Percentiles rank a stretch among this genome's conserved stretches.
These are phyloP conservation scores for Ashinkailepas kermadecensis DNA, from an alignment of 2,888 invertebrate genomes.

Conservation along the genomic window DNA sequence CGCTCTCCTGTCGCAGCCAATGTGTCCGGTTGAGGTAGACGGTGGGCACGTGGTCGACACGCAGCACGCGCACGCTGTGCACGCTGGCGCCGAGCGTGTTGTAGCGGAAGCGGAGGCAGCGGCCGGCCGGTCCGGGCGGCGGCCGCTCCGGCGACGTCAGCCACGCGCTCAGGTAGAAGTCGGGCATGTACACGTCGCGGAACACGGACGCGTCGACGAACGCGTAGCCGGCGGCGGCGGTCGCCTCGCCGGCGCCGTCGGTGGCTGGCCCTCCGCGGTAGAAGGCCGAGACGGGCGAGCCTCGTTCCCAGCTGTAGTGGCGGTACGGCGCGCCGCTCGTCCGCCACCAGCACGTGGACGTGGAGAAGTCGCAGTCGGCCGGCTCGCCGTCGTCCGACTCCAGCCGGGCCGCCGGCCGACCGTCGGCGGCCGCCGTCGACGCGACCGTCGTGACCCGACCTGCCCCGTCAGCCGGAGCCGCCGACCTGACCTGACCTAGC, in stretches of 20 bases:
- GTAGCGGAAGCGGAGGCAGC: not conserved
- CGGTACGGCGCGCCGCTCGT: not conserved
- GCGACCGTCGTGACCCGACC: no score
- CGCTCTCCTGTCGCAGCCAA: not conserved
- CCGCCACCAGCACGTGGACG: conserved; percentile 10
- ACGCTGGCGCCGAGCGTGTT: conserved; percentile 6
- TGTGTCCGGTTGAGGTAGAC: not conserved
- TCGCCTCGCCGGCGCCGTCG: not conserved
- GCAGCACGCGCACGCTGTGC: not conserved
- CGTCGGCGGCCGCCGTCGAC: no score
- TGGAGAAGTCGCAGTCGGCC: conserved; percentile 19
- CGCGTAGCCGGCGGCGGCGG: not conserved
- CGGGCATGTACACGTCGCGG: not conserved
- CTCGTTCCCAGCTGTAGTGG: conserved; percentile 13
- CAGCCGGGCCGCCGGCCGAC: no score
- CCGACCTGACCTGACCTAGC: no score
- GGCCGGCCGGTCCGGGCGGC: not conserved
- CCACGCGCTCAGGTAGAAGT: conserved; percentile 20
- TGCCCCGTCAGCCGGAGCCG: no score
- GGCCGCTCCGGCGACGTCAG: not conserved
- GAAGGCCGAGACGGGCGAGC: conserved; percentile 1
- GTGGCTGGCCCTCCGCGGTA: conserved; percentile 3
- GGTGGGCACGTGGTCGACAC: conserved; percentile 2
- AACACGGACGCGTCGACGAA: conserved; percentile 19
- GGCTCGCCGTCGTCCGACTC: not conserved